These are phyloP conservation scores for Rhyacophila brunnea DNA, from an alignment of 1,140 invertebrate species.

Conservation along the genomic window DNA sequence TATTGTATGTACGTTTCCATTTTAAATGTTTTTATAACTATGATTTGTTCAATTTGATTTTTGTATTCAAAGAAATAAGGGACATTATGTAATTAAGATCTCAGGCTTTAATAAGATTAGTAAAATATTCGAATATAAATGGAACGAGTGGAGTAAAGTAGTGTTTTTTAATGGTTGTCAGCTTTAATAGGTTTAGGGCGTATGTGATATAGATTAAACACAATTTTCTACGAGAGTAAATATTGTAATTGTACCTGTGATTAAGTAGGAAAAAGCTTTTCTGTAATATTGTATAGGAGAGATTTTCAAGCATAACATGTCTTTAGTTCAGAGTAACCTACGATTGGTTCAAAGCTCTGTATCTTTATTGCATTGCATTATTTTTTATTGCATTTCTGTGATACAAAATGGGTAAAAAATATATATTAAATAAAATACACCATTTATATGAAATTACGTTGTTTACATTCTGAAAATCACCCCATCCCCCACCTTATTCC, in stretches of 20 bases:
- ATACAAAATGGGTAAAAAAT: conserved; percentile 17
- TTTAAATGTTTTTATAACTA: conserved; percentile 11
- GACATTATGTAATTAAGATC: conserved; percentile 22
- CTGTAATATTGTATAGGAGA: too few relatives aligned
- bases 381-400: conserved; percentile 18
- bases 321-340: conserved; percentile 1
- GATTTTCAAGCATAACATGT: too few relatives aligned
- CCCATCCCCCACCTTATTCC: neutral
- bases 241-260: conserved; percentile 33
- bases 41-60: conserved; percentile 5
- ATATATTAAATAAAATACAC: conserved; percentile 26
- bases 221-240: conserved; percentile 24
- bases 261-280: conserved; percentile 10
- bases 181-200: conserved; percentile 32
- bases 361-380: conserved; percentile 12
- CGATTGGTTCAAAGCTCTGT: neutral
- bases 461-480: conserved; percentile 17
- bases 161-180: conserved; percentile 6
- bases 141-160: neutral
- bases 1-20: too few relatives aligned
- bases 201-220: conserved; percentile 30
- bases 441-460: conserved; percentile 15
- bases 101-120: conserved; percentile 30
- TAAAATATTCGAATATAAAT: neutral
- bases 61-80: conserved; percentile 3